Base-by-base conservation (phyloP, 2,888 invertebrate species). In the Spicauda simplicius region DNA sequence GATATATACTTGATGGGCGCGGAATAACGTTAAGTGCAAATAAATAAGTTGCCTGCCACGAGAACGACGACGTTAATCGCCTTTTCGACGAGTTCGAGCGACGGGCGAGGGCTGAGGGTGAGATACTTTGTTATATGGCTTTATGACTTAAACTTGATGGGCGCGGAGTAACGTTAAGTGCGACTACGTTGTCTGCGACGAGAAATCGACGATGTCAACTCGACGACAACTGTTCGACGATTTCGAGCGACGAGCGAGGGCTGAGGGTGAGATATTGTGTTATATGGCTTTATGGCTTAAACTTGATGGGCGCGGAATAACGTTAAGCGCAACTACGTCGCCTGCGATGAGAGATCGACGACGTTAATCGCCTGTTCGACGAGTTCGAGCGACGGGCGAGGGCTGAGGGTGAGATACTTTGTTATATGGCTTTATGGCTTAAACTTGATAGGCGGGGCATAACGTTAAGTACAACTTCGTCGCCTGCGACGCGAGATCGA, bases 361-460 rank as follows among this genome's bases (percentile, higher is more conserved):
- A 98, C 86, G 98, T 99, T 75, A 99, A 99, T 89, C 94, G 98
- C 69, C 94, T 98, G 67, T 99, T 98, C 86, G 97, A 98, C 83
- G 98, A 98, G 83, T 97, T 99, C 80, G 98, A 98, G 83, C 95
- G 97, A 70, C 94, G 97, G 37, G 98, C 98, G 6, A 91, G 97
- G 69, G 97, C 97, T 71, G 97, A 97, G 93, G 96, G 96, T 96
- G 20, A 57, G 64, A 19, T 14, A 16, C 6, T 48, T 3, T 16
- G 16, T 16, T 48, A 48, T 16, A 48, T 16, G 16, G 16, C 5
- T n/a, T n/a, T n/a, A n/a, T n/a, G n/a, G n/a, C n/a, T n/a, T n/a
- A n/a, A n/a, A n/a, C n/a, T n/a, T n/a, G 0, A 98, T 99, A 96
- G 99, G 99, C 69, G 97, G 98, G 12, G 97, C 98, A 77, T 98